Base-by-base conservation (phyloP, 2,888 invertebrate species). In the Salticus scenicus region DNA sequence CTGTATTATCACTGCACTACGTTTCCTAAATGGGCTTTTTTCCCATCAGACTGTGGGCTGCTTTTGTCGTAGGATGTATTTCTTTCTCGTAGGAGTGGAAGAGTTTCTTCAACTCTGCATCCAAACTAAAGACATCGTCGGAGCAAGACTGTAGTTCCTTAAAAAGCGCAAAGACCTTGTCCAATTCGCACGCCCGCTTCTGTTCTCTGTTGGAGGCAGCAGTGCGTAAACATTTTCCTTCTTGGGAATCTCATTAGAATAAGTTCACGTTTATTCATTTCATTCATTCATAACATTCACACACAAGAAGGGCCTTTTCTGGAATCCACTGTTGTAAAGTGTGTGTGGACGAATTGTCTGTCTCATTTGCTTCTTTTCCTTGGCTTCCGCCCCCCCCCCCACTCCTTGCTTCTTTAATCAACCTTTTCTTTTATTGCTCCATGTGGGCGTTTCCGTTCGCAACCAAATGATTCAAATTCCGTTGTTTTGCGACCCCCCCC, bases 101-200 rank as follows among this genome's bases (percentile, higher is more conserved):
- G n/a, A 84, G 83, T 84, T 84, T 84, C 83, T 78, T 84, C 72
- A 84, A 72, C 83, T 17, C 47, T 71, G 33, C 47, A 69, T 75
- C 75, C 75, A 63, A 51, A 30, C 51, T 63, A 27, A 76, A 82
- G 76, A 31, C 77, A 73, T 71, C 77, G 83, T 37, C 73, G 47
- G 83, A 77, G 83, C 83, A 77, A 73, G 77, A 84, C 83, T 84
- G 83, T 83, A 84, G 83, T 84, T 84, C 83, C 83, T 80, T 80
- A 80, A 80, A 73, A 80, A 80, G 74, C 80, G 51, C 80, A 80
- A 71, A 71, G 42, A 76, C 66, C 64, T 66, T 71, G 71, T 77
- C 72, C 76, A 67, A 72, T 77, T 71, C 75, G 80, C 73, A 67
- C 70, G 72, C 67, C 64, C 73, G 69, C 63, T 69, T 80, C 64